Base-by-base conservation (phyloP, 2,113 vertebrate genomes). In the Corythoichthys intestinalis region DNA sequence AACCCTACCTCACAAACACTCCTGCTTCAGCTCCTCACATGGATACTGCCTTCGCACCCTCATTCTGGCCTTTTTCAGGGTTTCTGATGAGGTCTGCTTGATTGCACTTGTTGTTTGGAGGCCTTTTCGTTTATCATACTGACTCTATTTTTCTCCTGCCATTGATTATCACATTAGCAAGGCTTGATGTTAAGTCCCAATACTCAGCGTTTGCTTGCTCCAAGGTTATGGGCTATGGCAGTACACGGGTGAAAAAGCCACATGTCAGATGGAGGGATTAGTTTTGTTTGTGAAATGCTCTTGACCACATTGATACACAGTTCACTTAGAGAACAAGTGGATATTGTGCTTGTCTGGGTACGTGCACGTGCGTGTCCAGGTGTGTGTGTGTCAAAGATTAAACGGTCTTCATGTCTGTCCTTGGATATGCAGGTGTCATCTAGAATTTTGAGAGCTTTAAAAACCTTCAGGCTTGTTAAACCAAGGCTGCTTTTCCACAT, bases 171-270 rank as follows among this genome's bases (percentile, higher is more conserved):
- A 74, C 85, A 84, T 84, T 84, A 85, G 70, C 8, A 0, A n/a
- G 39, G 61, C 65, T 78, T 57, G 60, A 59, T 76, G 76, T 84
- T 60, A 34, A 79, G 75, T 62, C 54, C 46, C 41, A 4, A 53
- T 48, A 49, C 66, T 71, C 38, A 54, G 66, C 61, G 57, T 56
- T 64, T 66, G 60, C 65, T 74, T 72, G 79, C 0, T 37, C 46
- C 62, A 83, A 86, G 84, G 84, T 76, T 85, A 81, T 50, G 58
- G 67, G 67, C 72, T 72, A 63, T 65, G 57, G 62, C 17, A 64
- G 69, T 79, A 78, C 84, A 84, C 57, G 83, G 72, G 76, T 81
- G 79, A 82, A 86, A 85, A 81, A 70, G 81, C 83, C 76, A 72
- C 66, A 58, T 68, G 79, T 83, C 76, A 79, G 80, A 78, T 20